Evolutionary conservation across 2,113 vertebrate species (phyloP), one percentile per base, ranked within the genome.

Genomic region (Gnathonemus echidnorhynchus): DNA sequence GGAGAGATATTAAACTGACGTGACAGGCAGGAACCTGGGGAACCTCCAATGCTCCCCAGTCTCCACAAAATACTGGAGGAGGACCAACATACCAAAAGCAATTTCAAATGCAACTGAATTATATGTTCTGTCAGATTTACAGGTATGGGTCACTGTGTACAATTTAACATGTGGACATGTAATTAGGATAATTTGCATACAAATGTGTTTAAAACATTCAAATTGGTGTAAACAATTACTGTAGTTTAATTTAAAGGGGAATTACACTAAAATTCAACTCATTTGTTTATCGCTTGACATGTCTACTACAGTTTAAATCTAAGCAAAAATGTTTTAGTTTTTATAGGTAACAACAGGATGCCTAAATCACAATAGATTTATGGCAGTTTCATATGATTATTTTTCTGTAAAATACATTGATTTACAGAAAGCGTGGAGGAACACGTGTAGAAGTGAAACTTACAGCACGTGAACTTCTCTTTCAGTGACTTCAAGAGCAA

Each of bases 1-100:
- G 48, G 87, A 87, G 90, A 52, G 90, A 87, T 91, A 88, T 83
- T 91, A 85, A 90, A 45, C 89, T 49, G 58, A 87, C 62, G 77
- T 84, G 90, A 92, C 87, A 91, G 89, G 84, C 86, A 83, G 15
- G 58, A 86, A 91, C 24, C 39, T 85, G 52, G 58, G 21, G 8
- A 50, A 88, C 53, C 46, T 90, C 46, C 27, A 2, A 2, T 11
- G n/a, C 86, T 53, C 46, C 27, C 27, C 4, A 53, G 10, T 24
- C 50, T 3, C n/a, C 50, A 49, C 50, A 87, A 87, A 87, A 56
- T n/a, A 53, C 49, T 35, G 27, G 21, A 9, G 49, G 50, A 56
- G 8, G 50, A n/a, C 83, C 83, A 48, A 46, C 45, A 85, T 85
- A 46, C 83, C 83, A 85, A 85, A 85, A 48, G 45, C 46, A 85